Evolutionary conservation across 1,140 invertebrate genomes (phyloP).

Genomic region (Apis mellifera): Amel_HAv3.1 CM009934.2:8143501-8144000

Average conservation of each 20-base stretch:
- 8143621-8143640: constrained; percentile 54
- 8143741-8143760: neutral
- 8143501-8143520: constrained; percentile 37
- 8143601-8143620: constrained; percentile 21
- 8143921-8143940: too few relatives aligned
- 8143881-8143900: too few relatives aligned
- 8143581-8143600: constrained; percentile 14
- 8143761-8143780: constrained; percentile 17
- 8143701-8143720: neutral
- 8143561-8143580: constrained; percentile 17
- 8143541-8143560: constrained; percentile 55
- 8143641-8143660: constrained; percentile 61
- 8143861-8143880: too few relatives aligned
- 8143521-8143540: constrained; percentile 49
- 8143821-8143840: neutral
- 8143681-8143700: neutral
- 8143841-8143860: neutral
- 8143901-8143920: too few relatives aligned
- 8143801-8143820: constrained; percentile 2
- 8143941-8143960: too few relatives aligned
- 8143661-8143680: constrained; percentile 15
- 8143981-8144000: too few relatives aligned
- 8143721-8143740: neutral
- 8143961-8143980: too few relatives aligned
- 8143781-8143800: neutral